Evolutionary conservation across 92 coral and sea anemone species (phyloP).

Genomic region (Palythoa caribaeorum): DNA sequence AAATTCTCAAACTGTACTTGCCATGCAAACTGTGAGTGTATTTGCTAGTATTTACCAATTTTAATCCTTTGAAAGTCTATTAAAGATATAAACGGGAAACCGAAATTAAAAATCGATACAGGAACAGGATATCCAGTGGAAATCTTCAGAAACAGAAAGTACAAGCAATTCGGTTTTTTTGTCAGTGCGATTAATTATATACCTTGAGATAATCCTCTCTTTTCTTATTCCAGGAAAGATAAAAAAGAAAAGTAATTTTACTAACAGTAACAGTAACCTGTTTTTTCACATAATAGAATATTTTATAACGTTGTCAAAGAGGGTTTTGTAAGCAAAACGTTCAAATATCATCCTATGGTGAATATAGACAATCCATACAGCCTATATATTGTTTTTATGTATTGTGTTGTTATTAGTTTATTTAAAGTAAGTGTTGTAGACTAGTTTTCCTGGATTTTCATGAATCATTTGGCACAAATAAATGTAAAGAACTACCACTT

Average conservation of each 20-base stretch:
- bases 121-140: conserved; percentile 18
- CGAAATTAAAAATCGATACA: not conserved
- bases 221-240: too few species aligned
- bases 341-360: not conserved
- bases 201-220: too few species aligned
- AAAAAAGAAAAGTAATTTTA: too few species aligned
- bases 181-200: too few species aligned
- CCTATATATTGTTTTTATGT: not conserved
- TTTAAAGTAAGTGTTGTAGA: not conserved
- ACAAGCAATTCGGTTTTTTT: not conserved
- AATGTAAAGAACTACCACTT: too few species aligned
- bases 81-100: not conserved
- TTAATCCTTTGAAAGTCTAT: conserved; percentile 24
- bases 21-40: not conserved
- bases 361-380: not conserved
- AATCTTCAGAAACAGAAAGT: not conserved
- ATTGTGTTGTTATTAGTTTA: not conserved
- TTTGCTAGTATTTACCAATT: not conserved
- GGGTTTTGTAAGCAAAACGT: not conserved
- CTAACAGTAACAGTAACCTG: too few species aligned
- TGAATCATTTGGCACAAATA: too few species aligned
- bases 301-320: too few species aligned
- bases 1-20: too few species aligned
- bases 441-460: not conserved
- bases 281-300: too few species aligned